A percentile compares a stretch with the other conserved stretches of the same genome.
phyloP scores from a whole-genome alignment of 2,888 invertebrate genomes.

The Caenorhabditis sp. region DNA sequence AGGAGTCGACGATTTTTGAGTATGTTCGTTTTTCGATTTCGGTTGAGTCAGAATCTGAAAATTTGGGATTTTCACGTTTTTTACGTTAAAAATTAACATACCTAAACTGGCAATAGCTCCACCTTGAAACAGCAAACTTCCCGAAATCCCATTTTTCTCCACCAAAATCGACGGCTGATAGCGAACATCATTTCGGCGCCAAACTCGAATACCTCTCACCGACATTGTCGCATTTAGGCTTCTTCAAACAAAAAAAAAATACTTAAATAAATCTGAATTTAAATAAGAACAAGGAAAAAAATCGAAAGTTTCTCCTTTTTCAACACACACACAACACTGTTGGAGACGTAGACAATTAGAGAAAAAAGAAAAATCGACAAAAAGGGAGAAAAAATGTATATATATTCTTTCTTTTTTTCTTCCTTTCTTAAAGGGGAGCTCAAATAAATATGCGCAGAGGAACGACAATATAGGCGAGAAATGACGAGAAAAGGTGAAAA shows the following conservation, averaged over 20 bases:
- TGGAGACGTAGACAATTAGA: neutral
- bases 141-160: conserved; percentile 54
- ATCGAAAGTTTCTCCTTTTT: neutral
- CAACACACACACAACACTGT: neutral
- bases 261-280: neutral
- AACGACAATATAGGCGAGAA: no score
- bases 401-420: no score
- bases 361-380: neutral
- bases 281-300: neutral
- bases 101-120: conserved; percentile 58
- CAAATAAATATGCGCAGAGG: no score
- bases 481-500: no score
- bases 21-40: conserved; percentile 89
- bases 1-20: conserved; percentile 89
- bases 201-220: conserved; percentile 63
- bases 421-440: no score
- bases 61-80: no score
- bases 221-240: conserved; percentile 40
- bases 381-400: neutral
- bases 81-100: no score
- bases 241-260: neutral
- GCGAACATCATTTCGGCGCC: conserved; percentile 50
- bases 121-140: conserved; percentile 62
- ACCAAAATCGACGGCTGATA: conserved; percentile 57
- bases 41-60: conserved; percentile 82